Evolutionary conservation across 2,113 vertebrate species (phyloP).

Genomic region (Cyanoliseus patagonus): DNA sequence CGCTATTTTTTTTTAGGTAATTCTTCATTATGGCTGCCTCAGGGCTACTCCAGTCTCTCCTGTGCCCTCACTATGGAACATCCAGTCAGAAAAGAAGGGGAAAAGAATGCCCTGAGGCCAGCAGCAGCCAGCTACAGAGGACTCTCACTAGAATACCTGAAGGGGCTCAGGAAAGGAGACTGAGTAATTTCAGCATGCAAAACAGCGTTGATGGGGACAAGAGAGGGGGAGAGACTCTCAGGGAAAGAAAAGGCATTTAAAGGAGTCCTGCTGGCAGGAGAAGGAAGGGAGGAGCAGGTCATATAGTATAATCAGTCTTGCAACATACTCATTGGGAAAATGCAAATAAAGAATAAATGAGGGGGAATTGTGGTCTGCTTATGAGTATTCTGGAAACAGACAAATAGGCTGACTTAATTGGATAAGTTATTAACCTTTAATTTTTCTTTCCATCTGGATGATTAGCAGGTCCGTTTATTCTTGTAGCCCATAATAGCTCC

Average conservation of each 20-base stretch:
- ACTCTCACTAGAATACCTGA: background rate
- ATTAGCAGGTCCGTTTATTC: slow-evolving; percentile 2
- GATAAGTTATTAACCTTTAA: background rate
- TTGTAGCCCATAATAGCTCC: background rate
- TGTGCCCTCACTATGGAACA: background rate
- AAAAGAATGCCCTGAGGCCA: background rate
- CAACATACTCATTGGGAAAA: background rate
- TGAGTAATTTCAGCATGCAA: background rate
- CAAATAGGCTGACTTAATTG: background rate
- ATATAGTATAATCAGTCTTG: background rate
- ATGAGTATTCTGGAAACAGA: background rate
- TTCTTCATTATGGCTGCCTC: background rate
- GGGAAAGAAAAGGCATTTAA: background rate
- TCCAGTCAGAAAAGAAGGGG: background rate
- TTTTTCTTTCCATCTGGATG: background rate
- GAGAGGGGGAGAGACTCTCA: background rate
- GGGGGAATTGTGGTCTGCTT: background rate
- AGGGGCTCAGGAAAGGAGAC: background rate
- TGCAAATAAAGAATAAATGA: background rate
- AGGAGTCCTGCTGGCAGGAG: background rate
- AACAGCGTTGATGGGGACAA: background rate
- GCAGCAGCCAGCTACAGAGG: background rate
- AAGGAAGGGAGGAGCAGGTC: background rate
- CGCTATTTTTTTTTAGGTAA: background rate
- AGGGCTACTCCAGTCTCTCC: background rate